These are phyloP conservation scores for Ormyrus nitidulus DNA, from an alignment of 2,888 invertebrate genomes.

Conservation along the genomic window DNA sequence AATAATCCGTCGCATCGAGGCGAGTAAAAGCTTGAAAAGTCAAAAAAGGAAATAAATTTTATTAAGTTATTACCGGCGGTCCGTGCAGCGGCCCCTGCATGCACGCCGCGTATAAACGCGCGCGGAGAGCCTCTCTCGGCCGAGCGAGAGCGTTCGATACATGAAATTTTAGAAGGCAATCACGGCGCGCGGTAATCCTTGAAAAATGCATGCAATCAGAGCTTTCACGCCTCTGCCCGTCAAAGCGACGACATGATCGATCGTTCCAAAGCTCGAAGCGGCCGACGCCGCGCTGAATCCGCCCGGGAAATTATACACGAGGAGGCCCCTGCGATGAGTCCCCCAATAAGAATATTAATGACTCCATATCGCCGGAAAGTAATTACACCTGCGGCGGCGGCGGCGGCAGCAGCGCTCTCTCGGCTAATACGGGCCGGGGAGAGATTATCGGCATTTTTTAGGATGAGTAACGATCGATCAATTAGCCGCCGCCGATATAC, in stretches of 20 bases:
- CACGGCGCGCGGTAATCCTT: constrained; percentile 36
- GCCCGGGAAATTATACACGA: constrained; percentile 43
- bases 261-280: constrained; percentile 56
- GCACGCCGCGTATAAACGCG: no score
- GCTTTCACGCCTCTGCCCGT: constrained; percentile 56
- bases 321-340: constrained; percentile 29
- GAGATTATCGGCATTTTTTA: constrained; percentile 58
- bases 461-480: constrained; percentile 66
- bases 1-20: background rate
- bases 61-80: constrained; percentile 42
- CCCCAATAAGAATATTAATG: constrained; percentile 65
- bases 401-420: constrained; percentile 53
- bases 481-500: constrained; percentile 58
- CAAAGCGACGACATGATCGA: constrained; percentile 57
- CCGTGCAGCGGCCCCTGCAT: no score
- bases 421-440: constrained; percentile 50
- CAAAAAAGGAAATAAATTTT: constrained; percentile 38
- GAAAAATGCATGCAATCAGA: constrained; percentile 58
- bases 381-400: constrained; percentile 59
- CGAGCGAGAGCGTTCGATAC: background rate
- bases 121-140: background rate
- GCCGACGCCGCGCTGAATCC: constrained; percentile 21
- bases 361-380: constrained; percentile 63
- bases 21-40: background rate
- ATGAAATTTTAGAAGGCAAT: constrained; percentile 52